These are phyloP conservation scores for Butorides virescens DNA, from an alignment of 2,113 vertebrate genomes.

Conservation along the genomic window DNA sequence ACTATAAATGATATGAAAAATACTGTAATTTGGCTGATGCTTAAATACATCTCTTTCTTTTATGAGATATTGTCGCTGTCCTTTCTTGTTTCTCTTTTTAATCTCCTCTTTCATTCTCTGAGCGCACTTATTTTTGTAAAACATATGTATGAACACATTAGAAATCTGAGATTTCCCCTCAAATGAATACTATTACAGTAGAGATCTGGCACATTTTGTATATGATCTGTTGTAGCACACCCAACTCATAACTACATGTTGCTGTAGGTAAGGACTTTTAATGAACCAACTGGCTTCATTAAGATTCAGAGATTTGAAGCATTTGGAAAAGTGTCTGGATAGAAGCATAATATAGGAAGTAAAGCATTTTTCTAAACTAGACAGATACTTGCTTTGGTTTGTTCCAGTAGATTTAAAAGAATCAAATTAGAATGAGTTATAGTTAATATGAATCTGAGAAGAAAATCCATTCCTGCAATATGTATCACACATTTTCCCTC, in stretches of 20 bases:
- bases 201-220: conserved; percentile 34
- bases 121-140: conserved; percentile 48
- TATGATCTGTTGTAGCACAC: conserved; percentile 29
- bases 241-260: conserved; percentile 19
- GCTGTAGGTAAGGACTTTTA: conserved; percentile 52
- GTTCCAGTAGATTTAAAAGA: neutral
- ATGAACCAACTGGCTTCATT: conserved; percentile 34
- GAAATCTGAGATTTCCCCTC: conserved; percentile 55
- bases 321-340: conserved; percentile 46
- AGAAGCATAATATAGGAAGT: conserved; percentile 43
- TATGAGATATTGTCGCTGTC: neutral
- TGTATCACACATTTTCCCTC: neutral
- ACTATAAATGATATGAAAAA: conserved; percentile 57
- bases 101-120: conserved; percentile 48
- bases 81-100: conserved; percentile 19
- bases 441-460: neutral
- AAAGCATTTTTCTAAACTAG: conserved; percentile 49
- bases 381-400: conserved; percentile 1
- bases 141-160: conserved; percentile 31
- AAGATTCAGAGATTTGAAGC: conserved; percentile 55
- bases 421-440: neutral
- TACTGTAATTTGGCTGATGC: conserved; percentile 50
- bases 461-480: neutral
- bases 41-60: conserved; percentile 45
- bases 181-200: conserved; percentile 53